phyloP scores from a whole-genome alignment of 2,888 invertebrate genomes.

The Steinernema hermaphroditum region DNA sequence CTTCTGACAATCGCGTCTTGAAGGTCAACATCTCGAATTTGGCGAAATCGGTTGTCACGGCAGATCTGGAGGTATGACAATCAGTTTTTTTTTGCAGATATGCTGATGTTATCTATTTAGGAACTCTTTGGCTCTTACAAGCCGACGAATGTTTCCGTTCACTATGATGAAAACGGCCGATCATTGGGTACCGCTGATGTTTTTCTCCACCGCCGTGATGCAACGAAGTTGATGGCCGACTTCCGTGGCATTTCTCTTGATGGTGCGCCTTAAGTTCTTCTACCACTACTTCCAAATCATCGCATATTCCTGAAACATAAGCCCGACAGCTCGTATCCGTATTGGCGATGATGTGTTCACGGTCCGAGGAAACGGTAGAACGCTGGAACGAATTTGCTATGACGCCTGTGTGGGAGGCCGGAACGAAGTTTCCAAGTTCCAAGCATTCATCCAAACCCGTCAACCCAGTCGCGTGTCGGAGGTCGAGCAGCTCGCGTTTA shows the following conservation, averaged over 20 bases:
- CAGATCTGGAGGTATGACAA: conserved; percentile 31
- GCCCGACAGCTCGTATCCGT: conserved; percentile 17
- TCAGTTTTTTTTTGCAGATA: conserved; percentile 9
- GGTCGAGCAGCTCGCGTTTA: conserved; percentile 24
- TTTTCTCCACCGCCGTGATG: conserved; percentile 23
- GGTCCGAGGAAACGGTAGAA: not conserved
- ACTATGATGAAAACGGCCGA: conserved; percentile 33
- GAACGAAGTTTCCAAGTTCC: conserved; percentile 2
- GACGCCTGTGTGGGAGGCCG: not conserved
- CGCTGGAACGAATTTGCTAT: not conserved
- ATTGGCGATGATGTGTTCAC: not conserved
- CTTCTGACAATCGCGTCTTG: conserved; percentile 23
- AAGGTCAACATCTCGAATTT: conserved; percentile 25
- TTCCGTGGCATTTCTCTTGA: conserved; percentile 34
- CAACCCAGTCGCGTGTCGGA: conserved; percentile 8
- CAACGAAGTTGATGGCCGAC: conserved; percentile 15
- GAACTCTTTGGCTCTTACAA: conserved; percentile 35
- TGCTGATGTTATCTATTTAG: conserved; percentile 6
- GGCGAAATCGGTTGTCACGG: conserved; percentile 33
- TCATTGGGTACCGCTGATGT: conserved; percentile 37
- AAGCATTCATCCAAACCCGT: not conserved
- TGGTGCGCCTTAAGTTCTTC: conserved; percentile 31
- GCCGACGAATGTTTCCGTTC: conserved; percentile 32
- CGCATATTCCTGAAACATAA: conserved; percentile 1
- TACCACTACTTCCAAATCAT: not conserved